Evolutionary conservation across 2,888 invertebrate species (phyloP), one percentile per base, ranked within the genome.

Genomic region (Drosophila limbata): DNA sequence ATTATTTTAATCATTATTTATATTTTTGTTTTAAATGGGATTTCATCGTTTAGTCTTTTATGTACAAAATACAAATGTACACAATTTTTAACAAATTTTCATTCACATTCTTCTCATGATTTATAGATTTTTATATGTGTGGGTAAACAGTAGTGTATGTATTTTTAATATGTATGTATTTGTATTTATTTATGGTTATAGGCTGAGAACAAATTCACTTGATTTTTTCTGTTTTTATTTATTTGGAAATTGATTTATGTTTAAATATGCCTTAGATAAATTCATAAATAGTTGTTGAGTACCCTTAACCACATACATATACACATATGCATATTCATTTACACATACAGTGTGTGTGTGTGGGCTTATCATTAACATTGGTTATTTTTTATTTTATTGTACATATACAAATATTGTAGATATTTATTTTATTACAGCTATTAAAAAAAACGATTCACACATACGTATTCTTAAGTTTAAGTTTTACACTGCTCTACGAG

Each of bases 141-240:
- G 11, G 15, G 8, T 35, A 25, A 13, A 35, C n/a, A 35, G 6
- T 37, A n/a, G 8, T 37, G 37, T 39, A 9, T 28, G 39, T 35
- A 35, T 35, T 10, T 10, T 10, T 4, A 10, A 10, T 40, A 21
- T 60, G 13, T 59, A 13, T 48, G 25, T 35, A 11, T 35, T 42
- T 8, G 21, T 21, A 44, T 44, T 44, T n/a, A 44, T 8, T 21
- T 39, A 42, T 25, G 42, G 35, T 62, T 69, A 51, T 33, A 51
- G 37, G n/a, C 48, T 47, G 71, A 51, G 47, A 70, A 42, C 64
- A 71, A 63, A 68, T 74, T 68, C 57, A 74, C 37, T 73, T 55
- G 57, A 45, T 52, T 37, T 50, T 56, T 50, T 25, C 25, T 25
- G 5, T 5, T 28, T 28, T 28, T 28, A 28, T 44, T 71, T 48